Evolutionary conservation across 2,113 vertebrate species (phyloP).

Genomic region (Gulo gulo): DNA sequence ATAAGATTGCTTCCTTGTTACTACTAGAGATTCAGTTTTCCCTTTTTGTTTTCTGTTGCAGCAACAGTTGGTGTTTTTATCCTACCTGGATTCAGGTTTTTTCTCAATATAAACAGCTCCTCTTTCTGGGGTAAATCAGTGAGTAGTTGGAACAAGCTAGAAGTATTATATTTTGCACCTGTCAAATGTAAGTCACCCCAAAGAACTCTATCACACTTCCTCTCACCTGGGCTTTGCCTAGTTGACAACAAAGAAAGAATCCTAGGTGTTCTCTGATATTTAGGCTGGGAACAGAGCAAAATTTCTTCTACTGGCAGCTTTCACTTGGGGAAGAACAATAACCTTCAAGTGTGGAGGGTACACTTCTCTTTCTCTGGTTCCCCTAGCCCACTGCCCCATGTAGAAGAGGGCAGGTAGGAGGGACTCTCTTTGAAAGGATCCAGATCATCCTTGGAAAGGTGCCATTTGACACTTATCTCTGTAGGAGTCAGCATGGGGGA

Average conservation of each 20-base stretch:
- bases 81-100: neutral
- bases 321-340: neutral
- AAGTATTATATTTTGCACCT: neutral
- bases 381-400: neutral
- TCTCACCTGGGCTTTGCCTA: neutral
- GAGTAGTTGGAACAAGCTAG: neutral
- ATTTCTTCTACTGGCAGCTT: neutral
- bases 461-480: neutral
- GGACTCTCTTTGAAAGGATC: neutral
- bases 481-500: neutral
- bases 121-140: neutral
- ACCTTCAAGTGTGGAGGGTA: neutral
- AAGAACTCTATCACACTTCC: neutral
- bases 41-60: neutral
- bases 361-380: neutral
- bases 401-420: neutral
- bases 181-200: neutral
- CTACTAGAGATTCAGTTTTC: neutral
- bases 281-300: neutral
- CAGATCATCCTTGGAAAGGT: slow-evolving; percentile 2
- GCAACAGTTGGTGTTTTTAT: neutral
- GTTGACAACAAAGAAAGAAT: neutral
- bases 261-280: neutral
- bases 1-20: neutral
- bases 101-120: neutral